A percentile compares a stretch with the other conserved stretches of the same genome.
Conservation (phyloP, 2,888 invertebrate genomes). For the Malthinus flaveolus region DNA sequence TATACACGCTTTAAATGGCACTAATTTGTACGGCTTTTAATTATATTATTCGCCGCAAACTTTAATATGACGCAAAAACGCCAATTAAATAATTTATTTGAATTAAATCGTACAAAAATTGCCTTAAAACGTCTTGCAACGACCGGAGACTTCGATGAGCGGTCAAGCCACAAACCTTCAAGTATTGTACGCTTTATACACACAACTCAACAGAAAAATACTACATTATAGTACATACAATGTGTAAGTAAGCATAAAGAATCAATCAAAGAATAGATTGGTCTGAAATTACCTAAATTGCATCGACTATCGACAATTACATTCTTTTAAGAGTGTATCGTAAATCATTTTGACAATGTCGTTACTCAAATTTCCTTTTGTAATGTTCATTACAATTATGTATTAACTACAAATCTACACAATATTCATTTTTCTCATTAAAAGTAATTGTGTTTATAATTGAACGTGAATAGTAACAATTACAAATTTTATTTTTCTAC, state of each 20-base stretch:
- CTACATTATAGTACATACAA: too few relatives aligned
- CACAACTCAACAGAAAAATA: neutral
- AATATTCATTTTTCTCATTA: neutral
- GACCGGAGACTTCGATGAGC: neutral
- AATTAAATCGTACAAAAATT: too few relatives aligned
- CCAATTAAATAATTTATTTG: too few relatives aligned
- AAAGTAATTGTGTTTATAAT: conserved; percentile 18
- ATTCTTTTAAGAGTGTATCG: conserved; percentile 11
- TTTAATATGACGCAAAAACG: too few relatives aligned
- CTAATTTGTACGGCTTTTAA: too few relatives aligned
- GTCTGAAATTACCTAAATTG: conserved; percentile 22
- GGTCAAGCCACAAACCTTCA: neutral
- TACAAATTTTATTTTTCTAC: too few relatives aligned
- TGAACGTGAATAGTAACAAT: neutral
- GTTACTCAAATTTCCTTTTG: conserved; percentile 13
- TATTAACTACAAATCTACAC: too few relatives aligned
- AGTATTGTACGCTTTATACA: too few relatives aligned
- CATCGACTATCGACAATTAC: conserved; percentile 19
- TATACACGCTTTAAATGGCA: too few relatives aligned
- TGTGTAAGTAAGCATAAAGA: conserved; percentile 22
- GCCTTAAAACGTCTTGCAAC: too few relatives aligned
- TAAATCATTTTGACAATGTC: conserved; percentile 25
- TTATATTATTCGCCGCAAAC: too few relatives aligned
- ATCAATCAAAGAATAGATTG: conserved; percentile 18
- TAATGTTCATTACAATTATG: conserved; percentile 3